These are phyloP conservation scores for Bucco capensis DNA, from an alignment of 2,113 vertebrate genomes.

Conservation along the genomic window DNA sequence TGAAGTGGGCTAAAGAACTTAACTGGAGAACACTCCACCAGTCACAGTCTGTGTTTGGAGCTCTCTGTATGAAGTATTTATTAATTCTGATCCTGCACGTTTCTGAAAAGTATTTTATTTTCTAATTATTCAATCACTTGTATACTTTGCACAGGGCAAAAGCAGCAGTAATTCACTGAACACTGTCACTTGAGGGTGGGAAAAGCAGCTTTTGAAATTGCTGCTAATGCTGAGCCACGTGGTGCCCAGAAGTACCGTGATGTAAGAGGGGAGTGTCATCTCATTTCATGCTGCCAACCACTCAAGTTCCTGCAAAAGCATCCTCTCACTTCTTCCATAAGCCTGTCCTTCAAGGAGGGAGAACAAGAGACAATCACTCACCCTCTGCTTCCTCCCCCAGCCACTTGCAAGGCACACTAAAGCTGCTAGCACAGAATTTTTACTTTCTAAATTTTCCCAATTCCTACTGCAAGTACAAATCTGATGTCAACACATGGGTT, in stretches of 20 bases:
- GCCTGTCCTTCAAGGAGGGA: neutral
- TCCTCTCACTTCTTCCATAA: neutral
- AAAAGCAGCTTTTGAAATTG: neutral
- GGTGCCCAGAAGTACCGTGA: neutral
- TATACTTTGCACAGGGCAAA: neutral
- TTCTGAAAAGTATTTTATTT: neutral
- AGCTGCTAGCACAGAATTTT: neutral
- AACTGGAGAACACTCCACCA: neutral
- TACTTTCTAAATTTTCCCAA: neutral
- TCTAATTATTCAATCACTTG: neutral
- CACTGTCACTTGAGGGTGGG: neutral
- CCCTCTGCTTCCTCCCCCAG: neutral
- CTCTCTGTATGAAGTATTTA: neutral
- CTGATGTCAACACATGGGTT: accelerated
- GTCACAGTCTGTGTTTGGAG: neutral
- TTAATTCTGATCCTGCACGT: neutral
- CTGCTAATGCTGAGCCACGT: neutral
- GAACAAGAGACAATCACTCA: neutral
- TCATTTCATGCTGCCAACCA: neutral
- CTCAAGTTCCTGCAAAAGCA: neutral
- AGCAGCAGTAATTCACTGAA: neutral
- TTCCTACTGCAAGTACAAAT: neutral
- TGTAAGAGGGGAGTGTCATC: neutral
- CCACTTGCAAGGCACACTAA: neutral
- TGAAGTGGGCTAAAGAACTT: neutral